Conservation (phyloP, 2,888 invertebrate genomes). For the Gymnocheta viridis region DNA sequence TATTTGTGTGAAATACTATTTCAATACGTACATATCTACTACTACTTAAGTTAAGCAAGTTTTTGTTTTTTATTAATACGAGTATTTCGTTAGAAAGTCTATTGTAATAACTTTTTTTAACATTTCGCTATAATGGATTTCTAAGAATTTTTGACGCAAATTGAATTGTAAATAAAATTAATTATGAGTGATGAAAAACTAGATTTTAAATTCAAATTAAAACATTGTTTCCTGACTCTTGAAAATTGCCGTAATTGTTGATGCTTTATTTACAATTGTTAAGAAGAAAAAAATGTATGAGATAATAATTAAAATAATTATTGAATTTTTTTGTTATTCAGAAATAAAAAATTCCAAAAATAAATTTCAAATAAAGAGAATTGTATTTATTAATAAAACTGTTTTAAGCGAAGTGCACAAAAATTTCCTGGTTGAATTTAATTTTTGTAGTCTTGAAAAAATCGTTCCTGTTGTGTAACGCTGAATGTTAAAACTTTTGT, state of each 20-base stretch:
- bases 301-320: background rate
- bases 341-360: background rate
- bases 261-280: background rate
- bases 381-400: background rate
- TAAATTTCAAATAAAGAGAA: background rate
- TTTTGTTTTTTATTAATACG: background rate
- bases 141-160: slow-evolving; percentile 42
- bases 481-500: background rate
- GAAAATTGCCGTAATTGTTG: slow-evolving; percentile 2
- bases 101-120: slow-evolving; percentile 6
- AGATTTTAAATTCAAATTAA: slow-evolving; percentile 33
- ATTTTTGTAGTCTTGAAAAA: background rate
- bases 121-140: slow-evolving; percentile 29
- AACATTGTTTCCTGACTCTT: slow-evolving; percentile 45
- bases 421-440: slow-evolving; percentile 17
- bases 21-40: too few relatives aligned
- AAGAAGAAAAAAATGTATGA: background rate
- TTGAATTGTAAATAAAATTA: slow-evolving; percentile 48
- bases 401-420: background rate
- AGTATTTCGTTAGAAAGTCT: background rate
- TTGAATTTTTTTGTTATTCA: background rate
- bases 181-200: slow-evolving; percentile 21
- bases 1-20: background rate
- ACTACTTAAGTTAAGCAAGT: background rate
- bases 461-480: background rate